A percentile compares a stretch with the other conserved stretches of the same genome.
Evolutionary conservation across 2,113 vertebrate genomes (phyloP).

Genomic region (Istiophorus platypterus): DNA sequence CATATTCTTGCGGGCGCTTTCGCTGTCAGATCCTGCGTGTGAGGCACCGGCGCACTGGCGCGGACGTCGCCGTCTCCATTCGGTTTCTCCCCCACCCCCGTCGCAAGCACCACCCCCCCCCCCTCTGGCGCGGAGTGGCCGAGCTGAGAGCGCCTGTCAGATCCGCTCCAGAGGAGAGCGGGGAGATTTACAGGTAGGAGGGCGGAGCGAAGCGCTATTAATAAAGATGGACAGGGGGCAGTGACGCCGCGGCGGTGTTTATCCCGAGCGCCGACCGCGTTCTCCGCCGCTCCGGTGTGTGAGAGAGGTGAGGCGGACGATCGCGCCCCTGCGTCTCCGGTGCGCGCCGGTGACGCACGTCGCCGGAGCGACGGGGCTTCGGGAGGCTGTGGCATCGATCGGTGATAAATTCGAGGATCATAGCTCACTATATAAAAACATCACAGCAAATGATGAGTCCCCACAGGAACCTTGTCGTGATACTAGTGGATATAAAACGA

Average conservation of each 20-base stretch:
- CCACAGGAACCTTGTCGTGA: neutral
- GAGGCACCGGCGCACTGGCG: constrained; percentile 55
- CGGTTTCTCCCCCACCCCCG: constrained; percentile 52
- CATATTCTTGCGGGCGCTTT: constrained; percentile 50
- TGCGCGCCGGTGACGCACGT: constrained; percentile 69
- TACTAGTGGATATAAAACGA: neutral
- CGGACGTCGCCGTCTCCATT: constrained; percentile 73
- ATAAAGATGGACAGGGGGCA: constrained; percentile 78
- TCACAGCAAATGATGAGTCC: constrained; percentile 1
- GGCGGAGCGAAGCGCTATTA: constrained; percentile 81
- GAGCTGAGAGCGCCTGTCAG: constrained; percentile 81
- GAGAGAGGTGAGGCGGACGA: constrained; percentile 36
- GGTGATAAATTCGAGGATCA: constrained; percentile 17
- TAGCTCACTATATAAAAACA: neutral
- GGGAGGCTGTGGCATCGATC: constrained; percentile 29
- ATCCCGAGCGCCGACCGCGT: constrained; percentile 44
- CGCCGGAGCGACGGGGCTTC: constrained; percentile 20
- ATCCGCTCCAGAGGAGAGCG: constrained; percentile 73
- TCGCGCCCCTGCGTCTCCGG: constrained; percentile 61
- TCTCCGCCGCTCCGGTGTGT: constrained; percentile 31
- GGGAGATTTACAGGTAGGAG: constrained; percentile 84
- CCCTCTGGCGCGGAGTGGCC: constrained; percentile 66
- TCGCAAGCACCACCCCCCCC: too few species aligned
- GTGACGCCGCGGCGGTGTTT: constrained; percentile 47
- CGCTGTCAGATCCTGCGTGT: constrained; percentile 60